phyloP scores from a whole-genome alignment of 2,888 invertebrate species.

The Chymomyza caudatula region DNA sequence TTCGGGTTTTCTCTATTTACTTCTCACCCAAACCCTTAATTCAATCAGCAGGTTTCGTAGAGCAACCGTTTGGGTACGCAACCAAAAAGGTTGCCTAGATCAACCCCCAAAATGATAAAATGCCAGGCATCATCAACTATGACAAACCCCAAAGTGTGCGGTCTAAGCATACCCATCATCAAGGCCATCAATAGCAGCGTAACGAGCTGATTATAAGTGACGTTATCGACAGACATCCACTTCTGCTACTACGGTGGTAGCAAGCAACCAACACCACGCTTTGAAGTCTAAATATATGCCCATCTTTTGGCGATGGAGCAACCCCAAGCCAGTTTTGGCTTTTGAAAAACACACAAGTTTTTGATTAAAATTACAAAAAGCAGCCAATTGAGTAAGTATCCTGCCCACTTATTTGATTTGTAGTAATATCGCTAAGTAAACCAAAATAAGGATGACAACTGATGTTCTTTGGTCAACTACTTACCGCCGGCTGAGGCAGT shows the following conservation, averaged over 20 bases:
- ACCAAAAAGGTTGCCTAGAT: neutral
- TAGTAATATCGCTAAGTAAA: constrained; percentile 3
- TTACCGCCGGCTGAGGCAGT: constrained; percentile 14
- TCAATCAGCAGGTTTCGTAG: neutral
- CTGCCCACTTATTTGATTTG: constrained; percentile 15
- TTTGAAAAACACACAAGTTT: neutral
- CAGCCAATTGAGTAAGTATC: constrained; percentile 7
- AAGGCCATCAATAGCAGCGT: constrained; percentile 10
- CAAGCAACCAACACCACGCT: neutral
- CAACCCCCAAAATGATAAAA: neutral
- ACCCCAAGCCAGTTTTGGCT: neutral
- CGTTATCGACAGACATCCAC: neutral
- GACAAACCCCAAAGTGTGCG: too few relatives aligned
- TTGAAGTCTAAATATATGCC: neutral
- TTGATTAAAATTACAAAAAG: neutral
- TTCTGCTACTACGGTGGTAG: neutral
- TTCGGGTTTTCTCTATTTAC: too few relatives aligned
- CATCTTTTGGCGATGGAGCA: too few relatives aligned
- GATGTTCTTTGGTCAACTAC: neutral
- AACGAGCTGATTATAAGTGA: constrained; percentile 39
- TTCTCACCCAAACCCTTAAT: neutral
- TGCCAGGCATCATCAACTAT: neutral
- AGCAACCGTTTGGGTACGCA: too few relatives aligned
- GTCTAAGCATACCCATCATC: constrained; percentile 35
- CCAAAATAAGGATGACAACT: neutral